phyloP scores from a whole-genome alignment of 1,140 invertebrate genomes.

The Apocrypta bakeri region DNA sequence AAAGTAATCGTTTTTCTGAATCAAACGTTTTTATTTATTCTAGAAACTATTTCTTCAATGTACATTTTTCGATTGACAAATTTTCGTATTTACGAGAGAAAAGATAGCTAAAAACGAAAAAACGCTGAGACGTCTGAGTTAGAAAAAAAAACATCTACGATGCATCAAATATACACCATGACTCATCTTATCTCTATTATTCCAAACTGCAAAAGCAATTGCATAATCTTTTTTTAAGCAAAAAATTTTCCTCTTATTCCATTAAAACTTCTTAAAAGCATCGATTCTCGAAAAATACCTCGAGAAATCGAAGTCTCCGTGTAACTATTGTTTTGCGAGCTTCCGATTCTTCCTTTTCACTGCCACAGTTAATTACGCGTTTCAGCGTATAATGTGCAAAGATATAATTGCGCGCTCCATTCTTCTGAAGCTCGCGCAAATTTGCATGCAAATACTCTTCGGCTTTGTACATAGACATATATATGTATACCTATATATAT shows the following conservation, averaged over 20 bases:
- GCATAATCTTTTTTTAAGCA: not conserved
- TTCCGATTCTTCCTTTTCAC: conserved; percentile 21
- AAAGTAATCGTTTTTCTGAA: no score
- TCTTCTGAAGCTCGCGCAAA: not conserved
- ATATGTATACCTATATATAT: not conserved
- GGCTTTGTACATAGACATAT: not conserved
- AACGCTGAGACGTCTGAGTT: no score
- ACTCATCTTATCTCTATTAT: not conserved
- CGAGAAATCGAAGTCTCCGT: not conserved
- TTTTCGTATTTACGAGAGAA: no score
- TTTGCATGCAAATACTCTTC: not conserved
- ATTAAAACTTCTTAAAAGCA: not conserved
- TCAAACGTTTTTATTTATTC: no score
- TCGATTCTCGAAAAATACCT: not conserved
- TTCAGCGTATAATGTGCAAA: conserved; percentile 26
- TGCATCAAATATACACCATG: no score
- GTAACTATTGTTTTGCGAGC: not conserved
- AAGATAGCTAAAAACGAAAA: no score
- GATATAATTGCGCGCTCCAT: not conserved
- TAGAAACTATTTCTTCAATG: no score
- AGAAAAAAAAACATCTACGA: no score
- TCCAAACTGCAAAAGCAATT: not conserved
- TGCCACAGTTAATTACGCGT: conserved; percentile 38
- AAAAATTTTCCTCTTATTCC: not conserved
- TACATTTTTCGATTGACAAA: no score